These are phyloP conservation scores for Leptinotarsa defecta DNA, from an alignment of 1,140 invertebrate species.

Conservation along the genomic window DNA sequence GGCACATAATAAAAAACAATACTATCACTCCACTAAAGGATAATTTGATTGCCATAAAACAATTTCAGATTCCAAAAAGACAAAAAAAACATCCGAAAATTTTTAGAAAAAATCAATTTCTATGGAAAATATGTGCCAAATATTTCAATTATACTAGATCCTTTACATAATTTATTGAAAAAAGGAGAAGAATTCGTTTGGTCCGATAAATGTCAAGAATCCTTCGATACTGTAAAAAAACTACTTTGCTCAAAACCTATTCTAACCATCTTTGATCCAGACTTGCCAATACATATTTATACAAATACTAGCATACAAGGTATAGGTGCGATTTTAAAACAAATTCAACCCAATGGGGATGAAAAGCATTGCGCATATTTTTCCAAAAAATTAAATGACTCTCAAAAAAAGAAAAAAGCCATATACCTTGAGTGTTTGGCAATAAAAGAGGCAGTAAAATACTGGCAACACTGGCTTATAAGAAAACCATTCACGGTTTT, in stretches of 20 bases:
- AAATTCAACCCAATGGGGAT: slow-evolving; percentile 38
- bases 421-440: slow-evolving; percentile 53
- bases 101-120: slow-evolving; percentile 44
- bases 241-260: not conserved
- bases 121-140: slow-evolving; percentile 42
- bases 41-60: too few relatives aligned
- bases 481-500: slow-evolving; percentile 52
- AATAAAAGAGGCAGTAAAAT: slow-evolving; percentile 55
- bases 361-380: slow-evolving; percentile 49
- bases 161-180: slow-evolving; percentile 27
- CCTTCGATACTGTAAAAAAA: slow-evolving; percentile 25
- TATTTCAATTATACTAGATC: slow-evolving; percentile 37
- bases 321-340: slow-evolving; percentile 53
- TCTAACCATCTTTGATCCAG: not conserved
- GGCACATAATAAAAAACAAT: too few relatives aligned
- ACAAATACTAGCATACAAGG: slow-evolving; percentile 45
- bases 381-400: slow-evolving; percentile 49
- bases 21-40: too few relatives aligned
- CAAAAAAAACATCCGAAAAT: slow-evolving; percentile 31
- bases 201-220: not conserved
- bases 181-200: slow-evolving; percentile 29
- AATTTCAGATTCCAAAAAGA: too few relatives aligned
- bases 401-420: slow-evolving; percentile 52
- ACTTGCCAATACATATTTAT: slow-evolving; percentile 34
- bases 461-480: slow-evolving; percentile 55